Evolutionary conservation across 2,113 vertebrate species (phyloP), one percentile per base, ranked within the genome.

Genomic region (Poicephalus gulielmi): DNA sequence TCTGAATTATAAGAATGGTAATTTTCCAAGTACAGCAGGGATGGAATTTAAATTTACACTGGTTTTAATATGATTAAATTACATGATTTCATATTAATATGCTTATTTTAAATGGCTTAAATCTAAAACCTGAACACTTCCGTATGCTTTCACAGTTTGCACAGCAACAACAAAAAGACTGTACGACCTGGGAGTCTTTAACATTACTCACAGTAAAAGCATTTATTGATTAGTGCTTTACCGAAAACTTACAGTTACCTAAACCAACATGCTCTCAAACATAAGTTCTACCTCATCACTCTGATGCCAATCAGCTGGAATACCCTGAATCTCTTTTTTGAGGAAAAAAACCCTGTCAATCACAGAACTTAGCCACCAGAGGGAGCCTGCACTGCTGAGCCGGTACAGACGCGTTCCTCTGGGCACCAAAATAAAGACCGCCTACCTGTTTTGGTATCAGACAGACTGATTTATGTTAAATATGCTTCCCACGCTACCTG

Each of bases 321-420:
- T 4, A 8, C n/a, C 4, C 3, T 0, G 31, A 69, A n/a, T 2
- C 5, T 28, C 5, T 41, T 25, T 8, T 25, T 3, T 1, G 8
- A 2, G 22, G 17, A 2, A 1, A 46, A 47, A n/a, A 47, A 1
- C 0, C 9, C 5, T 28, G 53, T 11, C 9, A 22, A 4, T 69
- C 35, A 33, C 13, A 31, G 12, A 25, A 77, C 50, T 1, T 7
- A 59, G 31, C 94, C 95, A 81, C 75, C 82, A 96, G 96, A 96
- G 95, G 95, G 96, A 93, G 95, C 46, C 43, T 53, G 43, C 11
- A 59, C 14, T 55, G 59, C 44, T 80, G 55, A 4, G 6, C 31
- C 49, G 27, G 3, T 11, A 15, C 89, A 69, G 35, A 28, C 22
- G 28, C 2, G 27, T 33, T 78, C 6, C 33, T 43, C 6, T 0